These are phyloP conservation scores for Corythaixoides concolor DNA, from an alignment of 2,113 vertebrate genomes.

Conservation along the genomic window DNA sequence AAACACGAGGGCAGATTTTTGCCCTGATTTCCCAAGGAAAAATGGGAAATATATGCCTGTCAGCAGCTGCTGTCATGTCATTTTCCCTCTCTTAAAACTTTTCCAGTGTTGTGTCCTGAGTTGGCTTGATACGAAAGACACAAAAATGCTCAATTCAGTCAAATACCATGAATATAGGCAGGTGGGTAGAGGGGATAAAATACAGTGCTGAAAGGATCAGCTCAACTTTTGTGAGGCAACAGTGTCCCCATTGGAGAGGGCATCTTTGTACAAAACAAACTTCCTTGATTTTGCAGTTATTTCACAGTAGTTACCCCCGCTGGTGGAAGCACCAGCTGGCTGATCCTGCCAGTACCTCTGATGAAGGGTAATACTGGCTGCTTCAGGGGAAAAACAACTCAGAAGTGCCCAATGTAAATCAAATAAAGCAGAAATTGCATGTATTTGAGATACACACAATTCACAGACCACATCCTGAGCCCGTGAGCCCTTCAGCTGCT, in stretches of 20 bases:
- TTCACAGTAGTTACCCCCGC: background rate
- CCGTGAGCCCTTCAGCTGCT: background rate
- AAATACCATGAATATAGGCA: background rate
- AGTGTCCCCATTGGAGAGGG: background rate
- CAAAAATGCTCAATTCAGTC: background rate
- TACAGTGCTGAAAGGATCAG: background rate
- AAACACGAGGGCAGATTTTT: background rate
- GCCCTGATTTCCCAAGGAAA: background rate
- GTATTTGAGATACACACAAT: background rate
- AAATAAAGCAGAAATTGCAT: background rate
- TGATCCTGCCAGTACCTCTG: background rate
- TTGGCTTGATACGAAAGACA: background rate
- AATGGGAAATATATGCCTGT: background rate
- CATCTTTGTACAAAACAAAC: background rate
- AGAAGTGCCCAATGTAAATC: background rate
- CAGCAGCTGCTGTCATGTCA: accelerated
- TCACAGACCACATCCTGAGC: background rate
- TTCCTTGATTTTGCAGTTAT: background rate
- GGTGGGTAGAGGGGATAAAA: background rate
- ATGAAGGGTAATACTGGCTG: background rate
- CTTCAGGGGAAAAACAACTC: background rate
- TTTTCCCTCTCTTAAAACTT: background rate
- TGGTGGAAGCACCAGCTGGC: background rate
- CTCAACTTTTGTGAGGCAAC: background rate
- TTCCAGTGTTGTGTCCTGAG: background rate